Evolutionary conservation across 1,140 invertebrate genomes (phyloP).

Genomic region (Eueides isabella): DNA sequence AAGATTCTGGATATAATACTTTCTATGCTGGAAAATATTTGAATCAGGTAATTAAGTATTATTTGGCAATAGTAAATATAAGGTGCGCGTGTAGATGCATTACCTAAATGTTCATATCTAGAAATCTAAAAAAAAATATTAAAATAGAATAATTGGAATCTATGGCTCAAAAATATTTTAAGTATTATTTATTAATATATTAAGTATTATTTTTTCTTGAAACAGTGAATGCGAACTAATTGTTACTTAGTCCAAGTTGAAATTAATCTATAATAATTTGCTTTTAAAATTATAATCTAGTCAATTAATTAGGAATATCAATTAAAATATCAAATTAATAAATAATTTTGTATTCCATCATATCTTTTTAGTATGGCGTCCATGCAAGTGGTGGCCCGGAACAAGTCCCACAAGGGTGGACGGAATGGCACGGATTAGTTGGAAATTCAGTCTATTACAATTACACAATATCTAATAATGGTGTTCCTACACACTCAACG

Average conservation of each 20-base stretch:
- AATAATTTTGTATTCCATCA: background rate
- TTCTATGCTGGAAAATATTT: constrained; percentile 95
- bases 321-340: background rate
- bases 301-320: no score
- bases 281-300: no score
- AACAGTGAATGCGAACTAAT: no score
- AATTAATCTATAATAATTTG: no score
- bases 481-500: constrained; percentile 84
- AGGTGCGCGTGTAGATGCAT: no score
- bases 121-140: no score
- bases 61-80: background rate
- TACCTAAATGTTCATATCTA: no score
- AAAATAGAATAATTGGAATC: no score
- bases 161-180: no score
- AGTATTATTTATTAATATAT: no score
- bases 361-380: constrained; percentile 84
- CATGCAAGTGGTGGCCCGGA: constrained; percentile 83
- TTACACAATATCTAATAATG: constrained; percentile 93
- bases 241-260: no score
- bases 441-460: constrained; percentile 95
- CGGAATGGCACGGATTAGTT: constrained; percentile 89
- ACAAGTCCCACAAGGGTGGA: constrained; percentile 91
- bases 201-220: no score
- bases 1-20: constrained; percentile 86
- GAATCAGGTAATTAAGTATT: constrained; percentile 87